A percentile compares a stretch with the other conserved stretches of the same genome.
Evolutionary conservation across 2,797 vertebrate genomes (phyloP).

Genomic region (Sebastes aleutianus): DNA sequence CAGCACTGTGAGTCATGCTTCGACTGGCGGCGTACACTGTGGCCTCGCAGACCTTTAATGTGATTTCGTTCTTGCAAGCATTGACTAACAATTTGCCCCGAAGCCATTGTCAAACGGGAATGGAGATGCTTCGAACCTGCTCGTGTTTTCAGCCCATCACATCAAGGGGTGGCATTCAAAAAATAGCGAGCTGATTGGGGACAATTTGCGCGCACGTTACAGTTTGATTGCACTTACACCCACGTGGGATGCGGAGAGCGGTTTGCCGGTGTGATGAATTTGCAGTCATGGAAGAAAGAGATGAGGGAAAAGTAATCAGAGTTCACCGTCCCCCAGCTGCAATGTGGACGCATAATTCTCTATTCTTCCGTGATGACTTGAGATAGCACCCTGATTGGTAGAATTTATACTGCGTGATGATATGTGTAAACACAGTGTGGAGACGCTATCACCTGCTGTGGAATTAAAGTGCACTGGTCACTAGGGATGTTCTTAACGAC

Average conservation of each 20-base stretch:
- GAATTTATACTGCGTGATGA: slow-evolving; percentile 33
- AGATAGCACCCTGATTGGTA: slow-evolving; percentile 23
- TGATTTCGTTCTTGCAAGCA: slow-evolving; percentile 27
- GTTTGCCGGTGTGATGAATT: slow-evolving; percentile 51
- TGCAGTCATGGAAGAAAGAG: slow-evolving; percentile 40
- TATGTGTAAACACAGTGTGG: slow-evolving; percentile 32
- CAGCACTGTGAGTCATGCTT: background rate
- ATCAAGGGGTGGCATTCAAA: slow-evolving; percentile 39
- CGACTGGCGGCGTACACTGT: background rate
- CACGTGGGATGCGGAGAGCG: slow-evolving; percentile 27
- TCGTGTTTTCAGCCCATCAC: slow-evolving; percentile 44
- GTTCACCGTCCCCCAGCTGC: slow-evolving; percentile 48
- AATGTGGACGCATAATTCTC: slow-evolving; percentile 24
- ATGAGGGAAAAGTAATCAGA: slow-evolving; percentile 62
- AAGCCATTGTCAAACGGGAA: slow-evolving; percentile 7
- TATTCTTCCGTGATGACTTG: slow-evolving; percentile 28
- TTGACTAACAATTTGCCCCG: slow-evolving; percentile 18
- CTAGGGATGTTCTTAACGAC: background rate
- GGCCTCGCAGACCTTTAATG: slow-evolving; percentile 25
- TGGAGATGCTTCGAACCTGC: slow-evolving; percentile 26
- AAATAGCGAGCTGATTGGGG: slow-evolving; percentile 66
- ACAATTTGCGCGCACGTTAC: slow-evolving; percentile 48
- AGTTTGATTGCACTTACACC: slow-evolving; percentile 64
- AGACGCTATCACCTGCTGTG: background rate
- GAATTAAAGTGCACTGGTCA: background rate